A percentile compares a stretch with the other conserved stretches of the same genome.
Conservation (phyloP, 2,113 vertebrate genomes). For the Tor tambroides region DNA sequence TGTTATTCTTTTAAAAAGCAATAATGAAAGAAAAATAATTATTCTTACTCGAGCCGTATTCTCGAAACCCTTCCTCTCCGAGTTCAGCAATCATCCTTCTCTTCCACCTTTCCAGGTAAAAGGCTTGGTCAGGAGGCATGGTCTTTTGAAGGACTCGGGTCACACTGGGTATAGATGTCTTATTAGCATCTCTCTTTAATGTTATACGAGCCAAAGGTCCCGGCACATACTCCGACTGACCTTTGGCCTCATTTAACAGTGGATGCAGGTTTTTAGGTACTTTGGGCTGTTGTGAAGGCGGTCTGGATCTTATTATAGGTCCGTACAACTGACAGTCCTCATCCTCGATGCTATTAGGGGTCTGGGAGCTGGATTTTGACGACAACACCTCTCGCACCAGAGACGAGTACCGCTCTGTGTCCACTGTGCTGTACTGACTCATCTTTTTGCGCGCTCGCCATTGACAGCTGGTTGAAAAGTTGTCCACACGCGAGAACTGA, state of each 20-base stretch:
- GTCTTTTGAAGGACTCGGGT: constrained; percentile 89
- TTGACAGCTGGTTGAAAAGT: constrained; percentile 71
- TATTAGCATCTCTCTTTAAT: constrained; percentile 63
- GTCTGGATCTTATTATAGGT: constrained; percentile 73
- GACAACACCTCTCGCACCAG: constrained; percentile 84
- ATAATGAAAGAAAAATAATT: not conserved
- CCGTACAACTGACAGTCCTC: constrained; percentile 85
- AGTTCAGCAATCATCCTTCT: constrained; percentile 86
- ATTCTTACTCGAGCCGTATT: constrained; percentile 83
- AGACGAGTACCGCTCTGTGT: constrained; percentile 83
- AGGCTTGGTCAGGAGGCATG: constrained; percentile 82
- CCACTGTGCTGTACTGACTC: constrained; percentile 81
- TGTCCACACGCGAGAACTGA: constrained; percentile 37
- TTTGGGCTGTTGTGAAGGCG: constrained; percentile 57
- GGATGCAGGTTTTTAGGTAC: constrained; percentile 73
- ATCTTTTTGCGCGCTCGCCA: constrained; percentile 74
- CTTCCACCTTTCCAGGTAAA: constrained; percentile 90
- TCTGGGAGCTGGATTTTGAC: constrained; percentile 75
- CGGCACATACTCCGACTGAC: constrained; percentile 50
- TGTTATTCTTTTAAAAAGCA: not conserved
- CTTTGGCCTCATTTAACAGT: constrained; percentile 75
- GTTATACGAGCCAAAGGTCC: constrained; percentile 73
- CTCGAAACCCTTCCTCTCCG: constrained; percentile 88
- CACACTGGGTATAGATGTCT: constrained; percentile 79
- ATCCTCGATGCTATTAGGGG: constrained; percentile 77